These are phyloP conservation scores for Xestia ashworthii DNA, from an alignment of 2,888 invertebrate species.

Conservation along the genomic window DNA sequence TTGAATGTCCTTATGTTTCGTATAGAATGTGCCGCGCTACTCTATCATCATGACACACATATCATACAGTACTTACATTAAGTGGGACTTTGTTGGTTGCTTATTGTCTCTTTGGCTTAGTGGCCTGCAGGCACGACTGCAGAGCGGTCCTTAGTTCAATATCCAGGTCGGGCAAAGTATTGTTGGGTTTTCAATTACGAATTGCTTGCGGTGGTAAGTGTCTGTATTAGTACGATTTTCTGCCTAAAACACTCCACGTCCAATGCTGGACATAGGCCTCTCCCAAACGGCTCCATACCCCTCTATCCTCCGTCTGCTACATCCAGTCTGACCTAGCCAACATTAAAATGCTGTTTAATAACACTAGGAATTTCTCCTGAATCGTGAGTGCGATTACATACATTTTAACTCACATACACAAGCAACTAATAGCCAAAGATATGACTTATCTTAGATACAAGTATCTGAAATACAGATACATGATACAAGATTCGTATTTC, in stretches of 20 bases:
- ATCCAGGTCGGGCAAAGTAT: neutral
- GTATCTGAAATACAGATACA: too few species aligned
- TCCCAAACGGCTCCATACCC: too few species aligned
- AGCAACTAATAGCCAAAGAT: too few species aligned
- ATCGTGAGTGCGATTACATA: too few species aligned
- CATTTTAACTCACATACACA: too few species aligned
- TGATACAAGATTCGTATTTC: too few species aligned
- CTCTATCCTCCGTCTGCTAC: too few species aligned
- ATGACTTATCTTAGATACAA: too few species aligned
- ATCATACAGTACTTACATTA: conserved; percentile 16
- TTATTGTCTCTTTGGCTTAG: neutral
- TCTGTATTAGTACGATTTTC: neutral
- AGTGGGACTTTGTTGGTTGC: neutral
- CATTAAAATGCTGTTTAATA: neutral
- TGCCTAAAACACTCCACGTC: neutral
- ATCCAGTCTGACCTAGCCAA: too few species aligned
- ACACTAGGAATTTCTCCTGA: too few species aligned
- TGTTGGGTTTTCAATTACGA: neutral
- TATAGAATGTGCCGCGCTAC: neutral
- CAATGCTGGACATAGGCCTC: neutral
- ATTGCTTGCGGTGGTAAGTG: too few species aligned
- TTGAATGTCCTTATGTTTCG: conserved; percentile 2
- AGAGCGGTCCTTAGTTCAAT: neutral
- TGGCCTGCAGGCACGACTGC: neutral
- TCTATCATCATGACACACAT: conserved; percentile 5